phyloP scores from a whole-genome alignment of 2,888 invertebrate genomes.

The Aphodius sticticus region DNA sequence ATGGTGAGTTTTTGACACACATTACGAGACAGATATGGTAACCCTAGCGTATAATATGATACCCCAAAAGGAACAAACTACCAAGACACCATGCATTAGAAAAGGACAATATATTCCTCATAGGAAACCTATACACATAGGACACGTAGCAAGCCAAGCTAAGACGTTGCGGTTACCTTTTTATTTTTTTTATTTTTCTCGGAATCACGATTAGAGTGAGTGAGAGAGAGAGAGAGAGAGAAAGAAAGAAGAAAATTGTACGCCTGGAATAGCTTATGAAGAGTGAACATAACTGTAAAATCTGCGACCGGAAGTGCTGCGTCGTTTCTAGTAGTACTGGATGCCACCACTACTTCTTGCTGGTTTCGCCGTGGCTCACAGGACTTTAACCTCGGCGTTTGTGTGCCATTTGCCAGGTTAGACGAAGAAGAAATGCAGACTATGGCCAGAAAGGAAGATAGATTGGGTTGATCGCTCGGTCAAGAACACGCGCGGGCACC shows the following conservation, averaged over 20 bases:
- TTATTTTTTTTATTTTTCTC: conserved; percentile 28
- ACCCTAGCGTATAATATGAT: neutral
- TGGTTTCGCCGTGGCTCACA: conserved; percentile 4
- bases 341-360: neutral
- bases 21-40: neutral
- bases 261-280: conserved; percentile 37
- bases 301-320: conserved; percentile 38
- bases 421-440: conserved; percentile 34
- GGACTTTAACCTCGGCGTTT: conserved; percentile 37
- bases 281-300: conserved; percentile 36
- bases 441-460: conserved; percentile 34
- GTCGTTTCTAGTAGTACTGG: conserved; percentile 32
- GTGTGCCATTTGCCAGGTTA: conserved; percentile 38
- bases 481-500: conserved; percentile 19
- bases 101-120: conserved; percentile 10
- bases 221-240: neutral
- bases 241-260: neutral
- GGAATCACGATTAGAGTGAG: neutral
- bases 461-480: conserved; percentile 17
- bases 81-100: conserved; percentile 10
- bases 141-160: conserved; percentile 30
- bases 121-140: conserved; percentile 32
- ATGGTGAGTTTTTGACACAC: neutral
- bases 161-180: conserved; percentile 32
- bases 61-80: conserved; percentile 38